These are phyloP conservation scores for Etheostoma nigrum DNA, from an alignment of 2,797 vertebrate genomes.

Conservation along the genomic window DNA sequence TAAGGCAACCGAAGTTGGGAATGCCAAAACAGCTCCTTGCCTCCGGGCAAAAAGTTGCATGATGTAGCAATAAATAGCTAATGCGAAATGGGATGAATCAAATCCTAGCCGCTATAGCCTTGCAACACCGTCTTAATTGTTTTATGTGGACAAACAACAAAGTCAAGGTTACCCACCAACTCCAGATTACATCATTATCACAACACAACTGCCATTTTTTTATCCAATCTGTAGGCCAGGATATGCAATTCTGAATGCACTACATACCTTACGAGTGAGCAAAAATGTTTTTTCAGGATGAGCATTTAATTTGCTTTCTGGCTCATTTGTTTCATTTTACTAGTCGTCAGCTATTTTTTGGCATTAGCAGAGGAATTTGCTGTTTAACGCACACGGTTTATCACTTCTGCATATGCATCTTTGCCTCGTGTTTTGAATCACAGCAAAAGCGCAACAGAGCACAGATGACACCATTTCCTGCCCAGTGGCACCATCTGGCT, in stretches of 20 bases:
- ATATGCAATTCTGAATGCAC: constrained; percentile 2
- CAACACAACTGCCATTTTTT: constrained; percentile 12
- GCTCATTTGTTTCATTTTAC: constrained; percentile 68
- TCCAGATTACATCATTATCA: constrained; percentile 14
- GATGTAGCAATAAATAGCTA: constrained; percentile 49
- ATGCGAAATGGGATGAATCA: constrained; percentile 39
- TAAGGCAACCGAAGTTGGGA: not conserved
- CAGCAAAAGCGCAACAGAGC: constrained; percentile 53
- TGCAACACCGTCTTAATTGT: constrained; percentile 41
- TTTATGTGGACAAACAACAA: constrained; percentile 16
- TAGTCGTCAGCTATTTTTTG: constrained; percentile 62
- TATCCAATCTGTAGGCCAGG: not conserved
- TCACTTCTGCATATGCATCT: constrained; percentile 59
- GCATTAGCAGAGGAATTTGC: constrained; percentile 56
- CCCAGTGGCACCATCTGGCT: constrained; percentile 80
- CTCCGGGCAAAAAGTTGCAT: constrained; percentile 35
- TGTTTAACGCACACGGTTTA: constrained; percentile 54
- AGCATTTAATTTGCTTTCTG: constrained; percentile 66
- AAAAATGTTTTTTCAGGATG: constrained; percentile 44
- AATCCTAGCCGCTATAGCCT: constrained; percentile 31
- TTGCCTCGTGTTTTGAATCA: constrained; percentile 54
- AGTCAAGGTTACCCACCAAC: constrained; percentile 35
- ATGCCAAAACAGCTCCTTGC: not conserved
- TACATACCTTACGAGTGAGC: constrained; percentile 17
- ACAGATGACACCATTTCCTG: constrained; percentile 66